These are phyloP conservation scores for Betta splendens DNA, from an alignment of 2,797 vertebrate genomes.

Conservation along the genomic window DNA sequence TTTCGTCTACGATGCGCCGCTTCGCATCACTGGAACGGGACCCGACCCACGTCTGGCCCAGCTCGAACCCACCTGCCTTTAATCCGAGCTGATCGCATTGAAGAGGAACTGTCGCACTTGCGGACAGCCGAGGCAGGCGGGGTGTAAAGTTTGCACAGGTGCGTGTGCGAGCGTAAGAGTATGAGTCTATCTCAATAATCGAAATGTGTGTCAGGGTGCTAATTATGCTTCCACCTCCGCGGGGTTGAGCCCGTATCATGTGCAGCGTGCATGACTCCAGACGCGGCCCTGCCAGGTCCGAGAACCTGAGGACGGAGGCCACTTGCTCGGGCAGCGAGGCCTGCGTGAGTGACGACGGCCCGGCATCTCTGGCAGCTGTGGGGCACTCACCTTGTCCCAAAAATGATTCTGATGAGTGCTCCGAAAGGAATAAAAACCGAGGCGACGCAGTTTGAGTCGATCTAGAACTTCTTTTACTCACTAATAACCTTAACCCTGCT, in stretches of 20 bases:
- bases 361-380: slow-evolving; percentile 47
- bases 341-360: slow-evolving; percentile 65
- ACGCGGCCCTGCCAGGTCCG: slow-evolving; percentile 56
- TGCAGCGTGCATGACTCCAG: slow-evolving; percentile 58
- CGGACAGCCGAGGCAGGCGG: slow-evolving; percentile 16
- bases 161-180: slow-evolving; percentile 9
- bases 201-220: slow-evolving; percentile 33
- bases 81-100: slow-evolving; percentile 21
- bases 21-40: slow-evolving; percentile 61
- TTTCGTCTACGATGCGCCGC: slow-evolving; percentile 50
- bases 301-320: slow-evolving; percentile 70
- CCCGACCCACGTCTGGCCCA: slow-evolving; percentile 56
- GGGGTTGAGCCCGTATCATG: slow-evolving; percentile 41
- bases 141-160: slow-evolving; percentile 1
- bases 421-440: slow-evolving; percentile 14
- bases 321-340: slow-evolving; percentile 25
- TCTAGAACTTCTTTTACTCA: too few species aligned
- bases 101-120: slow-evolving; percentile 15
- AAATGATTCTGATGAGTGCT: slow-evolving; percentile 24
- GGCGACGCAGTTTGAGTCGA: too few species aligned
- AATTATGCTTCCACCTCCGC: slow-evolving; percentile 28
- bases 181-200: slow-evolving; percentile 23
- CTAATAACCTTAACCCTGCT: too few species aligned
- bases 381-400: slow-evolving; percentile 35
- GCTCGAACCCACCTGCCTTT: slow-evolving; percentile 9